phyloP scores from a whole-genome alignment of 2,113 vertebrate genomes.

The Microcebus tavaratra region DNA sequence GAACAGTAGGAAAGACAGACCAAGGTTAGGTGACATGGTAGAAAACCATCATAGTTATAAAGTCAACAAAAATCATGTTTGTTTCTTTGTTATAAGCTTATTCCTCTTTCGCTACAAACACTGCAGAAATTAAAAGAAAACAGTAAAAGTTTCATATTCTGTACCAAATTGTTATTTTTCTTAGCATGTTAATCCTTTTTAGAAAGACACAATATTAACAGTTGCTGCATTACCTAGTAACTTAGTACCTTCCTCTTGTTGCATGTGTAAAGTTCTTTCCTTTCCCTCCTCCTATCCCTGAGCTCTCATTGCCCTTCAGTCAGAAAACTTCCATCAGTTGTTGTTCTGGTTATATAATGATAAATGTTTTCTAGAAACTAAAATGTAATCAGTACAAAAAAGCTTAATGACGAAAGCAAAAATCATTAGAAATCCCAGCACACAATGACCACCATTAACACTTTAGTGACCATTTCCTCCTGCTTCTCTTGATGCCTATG shows the following conservation, averaged over 20 bases:
- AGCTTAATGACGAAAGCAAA: conserved; percentile 7
- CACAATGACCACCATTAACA: not conserved
- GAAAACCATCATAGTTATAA: not conserved
- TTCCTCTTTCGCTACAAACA: not conserved
- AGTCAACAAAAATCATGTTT: not conserved
- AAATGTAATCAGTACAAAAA: not conserved
- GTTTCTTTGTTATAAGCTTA: not conserved
- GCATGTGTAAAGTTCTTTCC: not conserved
- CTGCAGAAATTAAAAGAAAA: conserved; percentile 1
- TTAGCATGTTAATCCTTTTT: not conserved
- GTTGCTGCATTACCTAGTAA: not conserved
- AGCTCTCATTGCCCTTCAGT: not conserved
- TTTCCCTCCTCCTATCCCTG: not conserved
- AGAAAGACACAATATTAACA: not conserved
- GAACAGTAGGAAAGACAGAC: not conserved
- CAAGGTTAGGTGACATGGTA: not conserved
- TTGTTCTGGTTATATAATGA: not conserved
- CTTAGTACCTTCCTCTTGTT: not conserved
- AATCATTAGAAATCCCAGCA: not conserved
- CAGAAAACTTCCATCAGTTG: not conserved
- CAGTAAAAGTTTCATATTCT: not conserved
- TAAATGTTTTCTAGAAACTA: not conserved
- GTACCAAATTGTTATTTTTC: not conserved
- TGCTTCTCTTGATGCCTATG: not conserved
- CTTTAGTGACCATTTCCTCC: not conserved